Evolutionary conservation across 2,797 vertebrate species (phyloP).

Genomic region (Echeneis naucrates): DNA sequence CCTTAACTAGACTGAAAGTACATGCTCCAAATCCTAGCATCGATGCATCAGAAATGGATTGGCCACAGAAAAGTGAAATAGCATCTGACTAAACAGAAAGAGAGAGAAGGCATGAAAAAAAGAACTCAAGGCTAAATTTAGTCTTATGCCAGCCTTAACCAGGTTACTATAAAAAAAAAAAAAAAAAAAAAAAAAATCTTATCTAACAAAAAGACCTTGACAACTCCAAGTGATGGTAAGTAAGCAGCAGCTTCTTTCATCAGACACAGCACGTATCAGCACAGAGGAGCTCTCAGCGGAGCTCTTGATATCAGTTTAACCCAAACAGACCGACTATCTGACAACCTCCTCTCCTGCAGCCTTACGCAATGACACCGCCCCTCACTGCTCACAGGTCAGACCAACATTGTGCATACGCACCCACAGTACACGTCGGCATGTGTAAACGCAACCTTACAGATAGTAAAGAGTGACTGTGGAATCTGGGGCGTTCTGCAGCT

Average conservation of each 20-base stretch:
- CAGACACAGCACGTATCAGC: slow-evolving; percentile 43
- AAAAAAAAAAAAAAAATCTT: slow-evolving; percentile 39
- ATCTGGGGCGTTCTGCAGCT: slow-evolving; percentile 48
- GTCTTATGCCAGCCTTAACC: slow-evolving; percentile 32
- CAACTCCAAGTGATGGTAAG: slow-evolving; percentile 43
- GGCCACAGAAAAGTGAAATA: slow-evolving; percentile 7
- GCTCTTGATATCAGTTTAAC: slow-evolving; percentile 56
- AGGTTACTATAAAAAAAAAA: slow-evolving; percentile 47
- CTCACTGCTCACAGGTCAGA: slow-evolving; percentile 29
- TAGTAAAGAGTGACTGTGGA: slow-evolving; percentile 14
- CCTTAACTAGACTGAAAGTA: slow-evolving; percentile 22
- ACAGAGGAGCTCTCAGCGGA: slow-evolving; percentile 51
- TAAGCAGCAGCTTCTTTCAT: slow-evolving; percentile 49
- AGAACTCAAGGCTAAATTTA: slow-evolving; percentile 55
- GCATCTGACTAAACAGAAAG: slow-evolving; percentile 11
- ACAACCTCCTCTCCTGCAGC: slow-evolving; percentile 36
- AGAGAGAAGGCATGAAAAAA: slow-evolving; percentile 11
- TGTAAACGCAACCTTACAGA: not conserved
- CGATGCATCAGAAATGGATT: slow-evolving; percentile 1
- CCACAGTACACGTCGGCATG: slow-evolving; percentile 1
- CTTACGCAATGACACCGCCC: slow-evolving; percentile 1
- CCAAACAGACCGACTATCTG: slow-evolving; percentile 48
- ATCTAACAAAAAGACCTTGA: slow-evolving; percentile 53
- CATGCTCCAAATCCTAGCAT: slow-evolving; percentile 6
- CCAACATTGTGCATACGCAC: slow-evolving; percentile 11